These are phyloP conservation scores for Paguma larvata DNA, from an alignment of 2,797 vertebrate genomes.

Conservation along the genomic window DNA sequence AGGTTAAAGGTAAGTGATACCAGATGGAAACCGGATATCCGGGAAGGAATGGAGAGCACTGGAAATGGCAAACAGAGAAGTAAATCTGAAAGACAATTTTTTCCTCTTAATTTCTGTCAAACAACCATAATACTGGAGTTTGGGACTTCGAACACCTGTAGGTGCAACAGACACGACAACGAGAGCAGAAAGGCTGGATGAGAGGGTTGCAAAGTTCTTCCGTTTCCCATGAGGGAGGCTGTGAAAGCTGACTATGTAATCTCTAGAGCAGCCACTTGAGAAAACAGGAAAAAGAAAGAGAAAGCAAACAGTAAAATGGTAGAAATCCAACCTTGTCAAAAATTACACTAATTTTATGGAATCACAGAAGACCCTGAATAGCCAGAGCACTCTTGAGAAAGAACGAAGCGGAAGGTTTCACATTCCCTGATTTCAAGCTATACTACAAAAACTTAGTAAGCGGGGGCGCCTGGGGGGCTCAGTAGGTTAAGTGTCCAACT, in stretches of 20 bases:
- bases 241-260: neutral
- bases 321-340: neutral
- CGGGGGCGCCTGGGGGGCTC: no score
- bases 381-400: neutral
- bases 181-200: neutral
- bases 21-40: neutral
- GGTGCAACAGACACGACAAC: neutral
- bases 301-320: neutral
- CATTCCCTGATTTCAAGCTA: neutral
- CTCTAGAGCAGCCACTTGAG: neutral
- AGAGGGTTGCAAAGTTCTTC: neutral
- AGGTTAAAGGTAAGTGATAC: neutral
- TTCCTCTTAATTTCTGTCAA: neutral
- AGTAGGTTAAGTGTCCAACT: no score
- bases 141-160: neutral
- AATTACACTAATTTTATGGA: neutral
- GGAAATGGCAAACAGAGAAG: neutral
- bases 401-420: neutral
- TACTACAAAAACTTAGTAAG: neutral
- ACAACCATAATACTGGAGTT: neutral
- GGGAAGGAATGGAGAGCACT: neutral
- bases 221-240: neutral
- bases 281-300: neutral
- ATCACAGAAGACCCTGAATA: neutral
- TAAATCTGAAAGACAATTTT: neutral